Evolutionary conservation across 2,797 vertebrate species (phyloP).

Genomic region (Heterohyrax brucei): DNA sequence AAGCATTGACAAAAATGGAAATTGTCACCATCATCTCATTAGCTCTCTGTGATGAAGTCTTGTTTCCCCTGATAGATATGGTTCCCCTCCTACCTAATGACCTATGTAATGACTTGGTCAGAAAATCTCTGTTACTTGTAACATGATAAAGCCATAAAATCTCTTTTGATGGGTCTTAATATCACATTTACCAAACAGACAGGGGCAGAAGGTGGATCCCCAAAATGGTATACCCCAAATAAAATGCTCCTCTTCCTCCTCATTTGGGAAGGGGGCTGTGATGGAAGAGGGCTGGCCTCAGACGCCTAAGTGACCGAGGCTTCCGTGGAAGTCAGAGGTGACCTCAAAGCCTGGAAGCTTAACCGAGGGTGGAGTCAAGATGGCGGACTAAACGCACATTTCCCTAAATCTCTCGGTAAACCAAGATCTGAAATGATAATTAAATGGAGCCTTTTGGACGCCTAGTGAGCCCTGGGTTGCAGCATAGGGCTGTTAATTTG

Average conservation of each 20-base stretch:
- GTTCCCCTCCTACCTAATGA: background rate
- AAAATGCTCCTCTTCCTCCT: background rate
- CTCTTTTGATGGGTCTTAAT: constrained; percentile 86
- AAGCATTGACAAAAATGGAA: background rate
- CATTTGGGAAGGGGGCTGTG: constrained; percentile 3
- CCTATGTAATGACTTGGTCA: background rate
- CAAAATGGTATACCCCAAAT: background rate
- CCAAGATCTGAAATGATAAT: no score
- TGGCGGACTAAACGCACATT: no score
- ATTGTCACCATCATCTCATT: background rate
- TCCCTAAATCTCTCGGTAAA: no score
- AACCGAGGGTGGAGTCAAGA: background rate
- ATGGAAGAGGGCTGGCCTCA: background rate
- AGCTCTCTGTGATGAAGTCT: background rate
- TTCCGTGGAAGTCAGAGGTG: constrained; percentile 2
- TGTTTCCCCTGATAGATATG: background rate
- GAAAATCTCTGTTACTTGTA: background rate
- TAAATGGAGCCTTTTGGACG: no score
- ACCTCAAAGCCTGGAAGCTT: background rate
- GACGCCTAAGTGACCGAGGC: background rate
- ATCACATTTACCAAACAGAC: constrained; percentile 92
- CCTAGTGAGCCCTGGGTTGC: no score
- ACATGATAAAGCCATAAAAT: background rate
- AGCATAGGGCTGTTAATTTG: no score
- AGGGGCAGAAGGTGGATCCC: constrained; percentile 87